Evolutionary conservation across 1,140 invertebrate genomes (phyloP), one percentile per base, ranked within the genome.

Genomic region (Drosophila melanogaster): DNA sequence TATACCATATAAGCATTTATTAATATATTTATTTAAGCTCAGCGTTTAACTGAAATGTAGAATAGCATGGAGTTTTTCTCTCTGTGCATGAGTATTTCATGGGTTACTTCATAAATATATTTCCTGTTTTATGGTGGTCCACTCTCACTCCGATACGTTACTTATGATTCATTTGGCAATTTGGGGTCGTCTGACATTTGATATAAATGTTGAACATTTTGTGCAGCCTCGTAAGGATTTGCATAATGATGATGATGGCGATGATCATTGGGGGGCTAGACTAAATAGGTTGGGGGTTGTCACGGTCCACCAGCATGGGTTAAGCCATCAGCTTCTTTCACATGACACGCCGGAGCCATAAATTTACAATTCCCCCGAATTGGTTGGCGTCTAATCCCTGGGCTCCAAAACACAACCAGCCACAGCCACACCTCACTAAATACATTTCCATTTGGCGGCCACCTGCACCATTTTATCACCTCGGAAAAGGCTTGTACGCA

Each of bases 161-260:
- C 75, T 71, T 77, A 89, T 89, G 85, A 89, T 89, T 89, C 84
- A 89, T 89, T 89, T 80, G 84, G 79, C 80, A 90, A 86, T 87
- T 86, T 75, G 74, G 71, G 73, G 66, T 59, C 81, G 60, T 81
- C 77, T 75, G 81, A 86, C 78, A 86, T 86, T 86, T 83, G 75
- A 87, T 87, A 86, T 87, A 83, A 86, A 87, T 86, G 83, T 60
- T 77, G 54, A 67, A 71, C 69, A 53, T 57, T 66, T 57, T 69
- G 59, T 74, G 77, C 74, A 67, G 81, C 58, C 62, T 72, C 53
- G 30, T 38, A 72, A 56, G 47, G 60, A 87, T 81, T 87, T 86
- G 81, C 83, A 81, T 81, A 87, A 79, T 75, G 41, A 72, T 70
- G 64, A 70, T 56, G 66, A 70, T 70, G 64, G 41, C 50, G 22